Conservation (phyloP, 2,113 vertebrate genomes). For the Nothocercus julius region DNA sequence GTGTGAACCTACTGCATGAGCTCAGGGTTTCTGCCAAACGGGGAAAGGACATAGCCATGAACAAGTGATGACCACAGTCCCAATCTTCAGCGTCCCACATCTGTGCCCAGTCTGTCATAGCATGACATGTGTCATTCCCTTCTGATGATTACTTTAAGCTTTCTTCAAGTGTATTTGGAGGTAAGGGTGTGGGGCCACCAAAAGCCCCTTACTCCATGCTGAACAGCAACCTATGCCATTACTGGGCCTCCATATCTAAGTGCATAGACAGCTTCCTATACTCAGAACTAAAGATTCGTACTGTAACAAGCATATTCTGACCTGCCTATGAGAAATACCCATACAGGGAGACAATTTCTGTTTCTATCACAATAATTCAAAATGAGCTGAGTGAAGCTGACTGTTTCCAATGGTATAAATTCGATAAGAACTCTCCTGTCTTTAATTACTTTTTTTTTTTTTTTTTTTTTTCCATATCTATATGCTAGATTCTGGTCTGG, state of each 20-base stretch:
- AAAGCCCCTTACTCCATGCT: not conserved
- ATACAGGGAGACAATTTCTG: not conserved
- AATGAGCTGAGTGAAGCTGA: not conserved
- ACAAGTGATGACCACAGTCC: not conserved
- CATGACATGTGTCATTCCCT: not conserved
- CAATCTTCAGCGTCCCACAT: not conserved
- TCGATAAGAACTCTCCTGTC: not conserved
- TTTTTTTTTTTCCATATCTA: not conserved
- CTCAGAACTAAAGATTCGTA: not conserved
- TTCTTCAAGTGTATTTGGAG: not conserved
- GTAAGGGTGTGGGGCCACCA: not conserved
- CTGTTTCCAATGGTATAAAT: not conserved
- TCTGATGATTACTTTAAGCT: not conserved
- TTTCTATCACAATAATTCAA: not conserved
- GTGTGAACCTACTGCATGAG: accelerated
- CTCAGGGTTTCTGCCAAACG: not conserved
- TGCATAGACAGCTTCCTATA: not conserved
- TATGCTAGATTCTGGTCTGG: not conserved
- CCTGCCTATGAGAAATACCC: not conserved
- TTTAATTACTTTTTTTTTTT: not conserved
- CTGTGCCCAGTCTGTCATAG: not conserved
- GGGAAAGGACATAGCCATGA: not conserved
- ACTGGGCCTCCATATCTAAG: not conserved
- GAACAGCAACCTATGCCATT: not conserved
- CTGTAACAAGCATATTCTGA: not conserved